Base-by-base conservation (phyloP, 2,797 vertebrate genomes). In the Gadopsis bispinosus region DNA sequence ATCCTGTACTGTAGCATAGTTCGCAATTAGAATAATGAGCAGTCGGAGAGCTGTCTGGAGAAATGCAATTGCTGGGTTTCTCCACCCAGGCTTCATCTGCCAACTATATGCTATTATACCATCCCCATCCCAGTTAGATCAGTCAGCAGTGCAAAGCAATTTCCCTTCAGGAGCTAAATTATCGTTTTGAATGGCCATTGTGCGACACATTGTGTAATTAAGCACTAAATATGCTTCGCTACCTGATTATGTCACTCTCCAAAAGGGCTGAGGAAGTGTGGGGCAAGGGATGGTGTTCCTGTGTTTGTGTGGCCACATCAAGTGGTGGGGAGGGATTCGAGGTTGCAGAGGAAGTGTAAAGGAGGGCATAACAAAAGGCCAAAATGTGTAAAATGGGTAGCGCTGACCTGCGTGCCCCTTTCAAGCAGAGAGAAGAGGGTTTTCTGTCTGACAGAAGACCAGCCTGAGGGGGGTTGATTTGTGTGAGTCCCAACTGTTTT, bases 151-250 rank as follows among this genome's bases (percentile, higher is more conserved):
- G 81, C 90, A 83, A 88, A 90, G 91, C 87, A 69, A 91, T 94
- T 93, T 93, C 90, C 92, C 91, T 95, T 91, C 90, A 94, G 89
- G 88, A 91, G 87, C 87, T 90, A 94, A 94, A 95, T 94, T 91
- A 95, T 93, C 89, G 43, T 84, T 87, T 91, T 89, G 89, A 94
- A 93, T 93, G 90, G 91, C 92, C 88, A 91, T 94, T 94, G 92
- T 93, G 91, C 51, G 68, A 93, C 89, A 92, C 86, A 88, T 94
- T 89, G 90, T 93, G 92, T 94, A 95, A 95, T 95, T 95, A 95
- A 93, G 89, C 89, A 81, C 93, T 90, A 94, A 95, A 94, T 94
- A 92, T 90, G 90, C 87, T 87, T 92, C 71, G 76, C 90, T 89
- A 88, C 86, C 88, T 91, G 92, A 94, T 94, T 95, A 94, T 94